Evolutionary conservation across 2,113 vertebrate species (phyloP).

Genomic region (Saccopteryx bilineata): DNA sequence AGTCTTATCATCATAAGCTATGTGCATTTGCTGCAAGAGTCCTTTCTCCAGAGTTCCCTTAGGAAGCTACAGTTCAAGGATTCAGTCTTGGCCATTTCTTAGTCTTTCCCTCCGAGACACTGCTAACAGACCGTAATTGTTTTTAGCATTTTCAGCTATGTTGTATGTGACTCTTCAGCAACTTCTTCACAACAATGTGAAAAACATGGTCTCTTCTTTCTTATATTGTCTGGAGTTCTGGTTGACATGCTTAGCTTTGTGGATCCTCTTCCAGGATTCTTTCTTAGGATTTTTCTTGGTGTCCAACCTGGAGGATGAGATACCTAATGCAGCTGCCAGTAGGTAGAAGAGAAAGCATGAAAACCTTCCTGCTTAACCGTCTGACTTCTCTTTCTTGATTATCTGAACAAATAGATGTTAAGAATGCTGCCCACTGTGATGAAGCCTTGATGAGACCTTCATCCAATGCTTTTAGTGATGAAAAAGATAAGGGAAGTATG

Average conservation of each 20-base stretch:
- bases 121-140: not conserved
- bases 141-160: slow-evolving; percentile 32
- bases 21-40: not conserved
- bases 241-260: not conserved
- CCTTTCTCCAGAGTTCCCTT: not conserved
- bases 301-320: not conserved
- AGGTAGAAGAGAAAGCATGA: not conserved
- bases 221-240: not conserved
- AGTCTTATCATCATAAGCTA: not conserved
- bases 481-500: not conserved
- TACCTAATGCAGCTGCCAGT: not conserved
- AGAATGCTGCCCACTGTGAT: not conserved
- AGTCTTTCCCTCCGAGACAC: not conserved
- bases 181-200: not conserved
- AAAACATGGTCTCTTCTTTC: not conserved
- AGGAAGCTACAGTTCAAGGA: slow-evolving; percentile 31
- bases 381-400: not conserved
- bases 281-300: not conserved
- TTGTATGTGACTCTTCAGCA: not conserved
- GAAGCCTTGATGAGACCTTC: not conserved
- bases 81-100: not conserved
- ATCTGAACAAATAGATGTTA: not conserved
- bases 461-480: not conserved
- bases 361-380: not conserved
- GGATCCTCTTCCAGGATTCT: slow-evolving; percentile 21